Conservation (phyloP, 2,888 invertebrate species). For the Thysanoteuthis rhombus region DNA sequence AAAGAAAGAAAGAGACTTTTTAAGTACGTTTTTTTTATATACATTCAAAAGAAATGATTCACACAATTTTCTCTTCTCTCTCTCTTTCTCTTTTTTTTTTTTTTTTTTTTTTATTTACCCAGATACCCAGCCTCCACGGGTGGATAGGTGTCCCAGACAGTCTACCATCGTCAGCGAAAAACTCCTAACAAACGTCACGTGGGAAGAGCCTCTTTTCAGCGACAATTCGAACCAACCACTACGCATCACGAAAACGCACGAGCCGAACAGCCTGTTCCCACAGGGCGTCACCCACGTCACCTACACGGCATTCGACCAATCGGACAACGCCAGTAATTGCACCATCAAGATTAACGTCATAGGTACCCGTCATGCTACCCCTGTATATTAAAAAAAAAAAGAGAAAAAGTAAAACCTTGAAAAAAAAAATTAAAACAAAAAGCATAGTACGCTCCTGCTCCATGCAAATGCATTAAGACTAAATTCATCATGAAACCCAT, state of each 20-base stretch:
- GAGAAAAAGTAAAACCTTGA: not conserved
- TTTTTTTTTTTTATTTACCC: not conserved
- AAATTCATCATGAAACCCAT: not conserved
- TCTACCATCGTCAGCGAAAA: constrained; percentile 69
- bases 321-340: constrained; percentile 75
- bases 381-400: constrained; percentile 25
- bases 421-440: not conserved
- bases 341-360: constrained; percentile 73
- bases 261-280: constrained; percentile 69
- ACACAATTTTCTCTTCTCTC: not conserved
- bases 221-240: constrained; percentile 72
- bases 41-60: not conserved
- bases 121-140: constrained; percentile 74
- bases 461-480: not conserved
- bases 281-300: constrained; percentile 73
- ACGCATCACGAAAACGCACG: constrained; percentile 63
- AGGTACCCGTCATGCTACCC: constrained; percentile 49
- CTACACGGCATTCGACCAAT: constrained; percentile 74
- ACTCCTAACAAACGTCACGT: constrained; percentile 62
- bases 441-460: not conserved
- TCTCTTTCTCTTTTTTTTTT: not conserved
- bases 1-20: no score
- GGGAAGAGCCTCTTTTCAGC: constrained; percentile 73
- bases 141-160: constrained; percentile 73
- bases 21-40: not conserved